Conservation (phyloP, 1,140 invertebrate species). For the Apolygus lucorum region DNA sequence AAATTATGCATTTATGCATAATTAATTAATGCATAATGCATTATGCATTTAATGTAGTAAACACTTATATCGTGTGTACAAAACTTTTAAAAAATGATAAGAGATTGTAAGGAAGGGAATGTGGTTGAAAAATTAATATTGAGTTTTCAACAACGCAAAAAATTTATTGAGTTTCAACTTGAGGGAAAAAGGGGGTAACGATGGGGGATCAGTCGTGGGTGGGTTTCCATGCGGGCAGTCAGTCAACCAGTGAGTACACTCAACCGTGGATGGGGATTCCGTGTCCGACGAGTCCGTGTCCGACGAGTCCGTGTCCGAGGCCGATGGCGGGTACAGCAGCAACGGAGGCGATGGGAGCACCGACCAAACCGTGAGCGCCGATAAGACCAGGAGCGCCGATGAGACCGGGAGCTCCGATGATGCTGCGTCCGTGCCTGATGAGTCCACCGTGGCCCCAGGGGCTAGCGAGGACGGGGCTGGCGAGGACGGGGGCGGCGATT, state of each 20-base stretch:
- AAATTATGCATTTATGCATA: too few species aligned
- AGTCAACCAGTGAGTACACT: neutral
- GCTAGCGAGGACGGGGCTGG: neutral
- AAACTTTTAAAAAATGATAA: too few species aligned
- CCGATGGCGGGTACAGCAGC: neutral
- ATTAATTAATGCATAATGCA: too few species aligned
- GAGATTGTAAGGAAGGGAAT: too few species aligned
- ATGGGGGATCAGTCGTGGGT: neutral
- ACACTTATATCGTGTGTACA: too few species aligned
- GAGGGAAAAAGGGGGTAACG: too few species aligned
- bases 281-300: neutral
- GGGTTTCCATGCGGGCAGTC: neutral
- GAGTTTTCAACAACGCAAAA: neutral
- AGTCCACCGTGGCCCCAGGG: neutral
- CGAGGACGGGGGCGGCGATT: neutral
- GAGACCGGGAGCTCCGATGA: neutral
- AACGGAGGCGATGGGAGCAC: neutral
- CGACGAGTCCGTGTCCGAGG: neutral
- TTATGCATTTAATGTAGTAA: too few species aligned
- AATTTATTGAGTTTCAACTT: neutral
- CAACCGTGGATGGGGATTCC: neutral
- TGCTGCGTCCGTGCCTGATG: neutral
- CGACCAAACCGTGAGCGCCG: neutral
- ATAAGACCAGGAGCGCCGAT: neutral
- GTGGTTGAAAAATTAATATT: neutral